These are phyloP conservation scores for Theretra japonica DNA, from an alignment of 2,888 invertebrate species.

Conservation along the genomic window DNA sequence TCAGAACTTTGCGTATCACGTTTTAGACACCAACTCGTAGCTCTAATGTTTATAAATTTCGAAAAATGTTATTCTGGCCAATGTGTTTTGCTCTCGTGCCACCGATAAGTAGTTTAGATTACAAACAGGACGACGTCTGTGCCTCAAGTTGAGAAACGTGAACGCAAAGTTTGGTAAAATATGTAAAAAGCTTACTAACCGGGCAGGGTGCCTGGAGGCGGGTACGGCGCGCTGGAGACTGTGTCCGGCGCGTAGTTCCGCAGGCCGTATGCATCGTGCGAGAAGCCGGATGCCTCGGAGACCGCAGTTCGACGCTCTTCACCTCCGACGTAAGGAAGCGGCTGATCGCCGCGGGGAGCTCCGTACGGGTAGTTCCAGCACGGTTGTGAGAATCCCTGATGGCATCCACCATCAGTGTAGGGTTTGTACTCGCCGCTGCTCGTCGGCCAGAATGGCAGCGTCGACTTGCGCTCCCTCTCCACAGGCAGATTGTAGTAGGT, in stretches of 20 bases:
- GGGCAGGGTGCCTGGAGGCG: slow-evolving; percentile 89
- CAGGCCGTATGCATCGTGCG: slow-evolving; percentile 90
- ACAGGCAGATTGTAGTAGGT: slow-evolving; percentile 91
- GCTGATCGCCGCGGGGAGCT: slow-evolving; percentile 87
- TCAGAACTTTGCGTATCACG: slow-evolving; percentile 43
- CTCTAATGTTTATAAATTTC: slow-evolving; percentile 76
- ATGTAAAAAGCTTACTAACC: slow-evolving; percentile 71
- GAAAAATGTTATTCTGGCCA: slow-evolving; percentile 67
- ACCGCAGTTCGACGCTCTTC: slow-evolving; percentile 89
- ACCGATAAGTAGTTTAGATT: slow-evolving; percentile 76
- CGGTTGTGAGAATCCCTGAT: slow-evolving; percentile 89
- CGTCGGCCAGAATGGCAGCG: slow-evolving; percentile 88
- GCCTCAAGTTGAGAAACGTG: slow-evolving; percentile 68
- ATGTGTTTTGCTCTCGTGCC: slow-evolving; percentile 60
- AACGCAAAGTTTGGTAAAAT: slow-evolving; percentile 57
- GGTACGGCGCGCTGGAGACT: slow-evolving; percentile 90
- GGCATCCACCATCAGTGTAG: slow-evolving; percentile 85
- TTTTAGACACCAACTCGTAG: slow-evolving; percentile 39
- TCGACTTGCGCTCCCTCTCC: slow-evolving; percentile 86
- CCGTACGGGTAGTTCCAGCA: slow-evolving; percentile 90
- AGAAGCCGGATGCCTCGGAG: slow-evolving; percentile 86
- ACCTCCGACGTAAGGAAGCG: slow-evolving; percentile 88
- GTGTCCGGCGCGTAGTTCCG: slow-evolving; percentile 90
- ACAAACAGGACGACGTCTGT: slow-evolving; percentile 65
- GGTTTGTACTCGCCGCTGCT: slow-evolving; percentile 87